Conservation (phyloP, 2,888 invertebrate genomes). For the Theretra japonica region DNA sequence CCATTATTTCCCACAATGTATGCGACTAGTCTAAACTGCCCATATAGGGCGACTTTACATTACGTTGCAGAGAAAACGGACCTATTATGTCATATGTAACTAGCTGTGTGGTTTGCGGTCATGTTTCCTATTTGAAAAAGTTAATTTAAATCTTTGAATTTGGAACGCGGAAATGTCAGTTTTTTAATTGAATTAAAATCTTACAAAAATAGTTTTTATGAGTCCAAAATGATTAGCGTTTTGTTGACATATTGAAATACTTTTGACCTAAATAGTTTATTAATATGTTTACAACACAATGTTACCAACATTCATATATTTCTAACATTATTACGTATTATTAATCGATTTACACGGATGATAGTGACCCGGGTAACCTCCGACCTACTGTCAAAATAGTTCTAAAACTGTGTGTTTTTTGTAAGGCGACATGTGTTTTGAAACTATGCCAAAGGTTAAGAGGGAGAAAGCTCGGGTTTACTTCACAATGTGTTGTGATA, state of each 20-base stretch:
- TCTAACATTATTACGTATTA: constrained; percentile 36
- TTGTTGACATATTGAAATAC: constrained; percentile 7
- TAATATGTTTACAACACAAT: constrained; percentile 40
- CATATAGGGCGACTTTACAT: constrained; percentile 19
- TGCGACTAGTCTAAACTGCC: neutral
- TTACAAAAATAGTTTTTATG: neutral
- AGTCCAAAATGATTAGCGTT: neutral
- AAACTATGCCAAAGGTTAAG: constrained; percentile 49
- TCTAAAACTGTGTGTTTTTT: constrained; percentile 66
- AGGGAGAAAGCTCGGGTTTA: constrained; percentile 21
- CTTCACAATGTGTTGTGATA: constrained; percentile 17
- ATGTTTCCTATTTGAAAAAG: constrained; percentile 35
- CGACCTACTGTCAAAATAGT: constrained; percentile 58
- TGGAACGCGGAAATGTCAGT: neutral
- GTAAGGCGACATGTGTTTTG: constrained; percentile 60
- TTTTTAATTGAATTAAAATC: neutral
- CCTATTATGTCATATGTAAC: constrained; percentile 50
- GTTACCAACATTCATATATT: constrained; percentile 45
- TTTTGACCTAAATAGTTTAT: constrained; percentile 14
- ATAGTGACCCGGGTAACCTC: constrained; percentile 57
- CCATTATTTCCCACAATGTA: neutral
- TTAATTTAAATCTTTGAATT: constrained; percentile 18
- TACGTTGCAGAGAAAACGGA: constrained; percentile 48
- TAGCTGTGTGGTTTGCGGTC: constrained; percentile 50
- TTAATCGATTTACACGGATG: constrained; percentile 35